Conservation (phyloP, 1,140 invertebrate species). For the Papilio aristodemus region DNA sequence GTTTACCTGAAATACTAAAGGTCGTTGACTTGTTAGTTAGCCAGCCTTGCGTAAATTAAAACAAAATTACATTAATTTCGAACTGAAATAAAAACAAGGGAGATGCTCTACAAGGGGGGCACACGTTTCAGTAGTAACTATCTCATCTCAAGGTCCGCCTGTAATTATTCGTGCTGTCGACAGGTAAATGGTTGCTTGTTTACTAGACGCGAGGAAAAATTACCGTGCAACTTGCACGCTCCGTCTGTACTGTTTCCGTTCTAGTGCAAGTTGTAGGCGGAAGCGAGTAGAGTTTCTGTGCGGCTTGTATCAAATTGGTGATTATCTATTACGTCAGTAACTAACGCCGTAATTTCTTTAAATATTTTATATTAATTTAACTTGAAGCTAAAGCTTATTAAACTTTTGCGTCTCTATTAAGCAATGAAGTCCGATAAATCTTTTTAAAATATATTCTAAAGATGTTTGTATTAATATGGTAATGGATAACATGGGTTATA, state of each 20-base stretch:
- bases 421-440: no score
- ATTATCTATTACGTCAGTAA: no score
- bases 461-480: no score
- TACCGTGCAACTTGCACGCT: slow-evolving; percentile 43
- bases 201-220: slow-evolving; percentile 61
- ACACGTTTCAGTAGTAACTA: slow-evolving; percentile 5
- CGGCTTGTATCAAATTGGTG: no score
- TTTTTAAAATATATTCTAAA: no score
- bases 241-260: slow-evolving; percentile 39
- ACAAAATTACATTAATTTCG: slow-evolving; percentile 6
- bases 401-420: no score
- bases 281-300: neutral
- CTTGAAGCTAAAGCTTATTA: no score
- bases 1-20: neutral
- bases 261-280: slow-evolving; percentile 37
- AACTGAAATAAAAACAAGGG: slow-evolving; percentile 26
- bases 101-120: neutral
- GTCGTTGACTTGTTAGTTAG: neutral
- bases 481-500: no score
- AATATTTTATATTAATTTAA: no score
- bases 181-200: slow-evolving; percentile 51
- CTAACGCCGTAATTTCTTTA: no score
- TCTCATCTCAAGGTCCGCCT: slow-evolving; percentile 20
- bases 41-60: neutral
- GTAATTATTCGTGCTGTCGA: slow-evolving; percentile 52